phyloP scores from a whole-genome alignment of 2,888 invertebrate species.

The Sphinx pinastri region DNA sequence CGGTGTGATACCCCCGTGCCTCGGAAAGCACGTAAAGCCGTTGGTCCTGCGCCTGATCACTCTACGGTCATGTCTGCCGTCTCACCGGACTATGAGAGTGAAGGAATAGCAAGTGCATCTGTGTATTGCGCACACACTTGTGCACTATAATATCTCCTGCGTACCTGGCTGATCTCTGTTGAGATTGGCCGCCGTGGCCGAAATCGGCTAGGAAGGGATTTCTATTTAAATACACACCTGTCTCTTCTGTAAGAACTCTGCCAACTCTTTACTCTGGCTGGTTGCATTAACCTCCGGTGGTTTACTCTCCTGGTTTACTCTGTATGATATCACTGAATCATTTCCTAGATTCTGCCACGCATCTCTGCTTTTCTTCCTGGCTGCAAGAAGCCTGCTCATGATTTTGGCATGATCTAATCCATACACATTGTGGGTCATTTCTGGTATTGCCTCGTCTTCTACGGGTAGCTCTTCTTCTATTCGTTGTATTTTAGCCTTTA shows the following conservation, averaged over 20 bases:
- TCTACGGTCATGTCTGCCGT: too few relatives aligned
- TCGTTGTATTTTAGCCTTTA: constrained; percentile 70
- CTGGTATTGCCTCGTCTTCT: constrained; percentile 81
- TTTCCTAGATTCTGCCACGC: constrained; percentile 75
- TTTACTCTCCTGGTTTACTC: constrained; percentile 40
- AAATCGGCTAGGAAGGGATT: too few relatives aligned
- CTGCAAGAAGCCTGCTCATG: constrained; percentile 81
- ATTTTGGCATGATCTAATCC: constrained; percentile 88
- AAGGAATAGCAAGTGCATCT: too few relatives aligned
- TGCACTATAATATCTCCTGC: too few relatives aligned
- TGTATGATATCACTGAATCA: constrained; percentile 64
- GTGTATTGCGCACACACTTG: too few relatives aligned
- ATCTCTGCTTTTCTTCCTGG: constrained; percentile 79
- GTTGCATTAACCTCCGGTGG: constrained; percentile 45
- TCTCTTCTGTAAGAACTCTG: constrained; percentile 82
- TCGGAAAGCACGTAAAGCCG: too few relatives aligned
- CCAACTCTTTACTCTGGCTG: constrained; percentile 78
- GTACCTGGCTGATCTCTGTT: too few relatives aligned
- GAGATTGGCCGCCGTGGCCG: too few relatives aligned
- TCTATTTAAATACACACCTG: constrained; percentile 61
- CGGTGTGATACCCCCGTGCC: too few relatives aligned
- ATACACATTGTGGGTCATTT: constrained; percentile 89
- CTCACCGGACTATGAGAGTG: too few relatives aligned
- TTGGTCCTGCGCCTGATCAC: too few relatives aligned
- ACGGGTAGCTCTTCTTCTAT: constrained; percentile 63